Conservation (phyloP, 2,888 invertebrate species). For the Anthophora plumipes region DNA sequence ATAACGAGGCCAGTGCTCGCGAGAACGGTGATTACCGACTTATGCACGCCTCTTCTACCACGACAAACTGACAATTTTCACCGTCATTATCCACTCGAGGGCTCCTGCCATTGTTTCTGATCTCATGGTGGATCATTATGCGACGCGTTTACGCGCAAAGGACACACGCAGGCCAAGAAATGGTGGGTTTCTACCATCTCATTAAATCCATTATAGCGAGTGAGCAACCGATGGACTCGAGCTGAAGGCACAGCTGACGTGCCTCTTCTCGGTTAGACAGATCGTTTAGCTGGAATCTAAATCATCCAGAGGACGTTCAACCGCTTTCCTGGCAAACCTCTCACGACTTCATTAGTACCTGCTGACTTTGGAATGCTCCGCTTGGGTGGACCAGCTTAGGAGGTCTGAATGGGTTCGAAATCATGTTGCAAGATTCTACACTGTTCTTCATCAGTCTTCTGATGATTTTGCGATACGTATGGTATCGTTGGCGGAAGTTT, state of each 20-base stretch:
- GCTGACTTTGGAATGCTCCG: conserved; percentile 76
- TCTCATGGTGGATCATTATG: conserved; percentile 72
- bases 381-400: conserved; percentile 22
- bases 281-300: conserved; percentile 79
- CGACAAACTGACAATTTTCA: conserved; percentile 79
- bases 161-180: conserved; percentile 26
- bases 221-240: conserved; percentile 74
- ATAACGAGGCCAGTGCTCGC: conserved; percentile 63
- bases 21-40: conserved; percentile 76
- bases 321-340: conserved; percentile 63
- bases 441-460: conserved; percentile 36
- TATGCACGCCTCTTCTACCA: conserved; percentile 67
- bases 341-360: conserved; percentile 80
- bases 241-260: conserved; percentile 59
- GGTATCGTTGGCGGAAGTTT: background rate
- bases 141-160: conserved; percentile 39
- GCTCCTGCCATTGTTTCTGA: conserved; percentile 75
- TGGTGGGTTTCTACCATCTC: conserved; percentile 74
- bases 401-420: background rate
- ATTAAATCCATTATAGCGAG: conserved; percentile 80
- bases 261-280: conserved; percentile 65
- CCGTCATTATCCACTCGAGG: conserved; percentile 77
- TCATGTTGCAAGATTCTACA: background rate
- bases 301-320: conserved; percentile 72
- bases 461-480: background rate